A percentile compares a stretch with the other conserved stretches of the same genome.
phyloP scores from a whole-genome alignment of 2,888 invertebrate species.

The Gibbula magus region DNA sequence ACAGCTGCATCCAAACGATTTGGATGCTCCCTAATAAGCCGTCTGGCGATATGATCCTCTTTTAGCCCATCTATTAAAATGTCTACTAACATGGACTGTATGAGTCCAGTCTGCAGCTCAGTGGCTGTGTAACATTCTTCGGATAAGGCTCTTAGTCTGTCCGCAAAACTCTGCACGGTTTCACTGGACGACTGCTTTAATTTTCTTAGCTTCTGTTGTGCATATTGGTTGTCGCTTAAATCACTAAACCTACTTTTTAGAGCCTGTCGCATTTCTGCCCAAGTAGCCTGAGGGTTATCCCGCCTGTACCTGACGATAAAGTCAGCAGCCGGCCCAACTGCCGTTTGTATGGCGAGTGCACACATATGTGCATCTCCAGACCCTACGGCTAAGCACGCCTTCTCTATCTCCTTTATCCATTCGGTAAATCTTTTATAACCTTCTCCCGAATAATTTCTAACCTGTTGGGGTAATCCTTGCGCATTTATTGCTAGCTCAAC shows the following conservation, averaged over 20 bases:
- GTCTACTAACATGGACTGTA: not conserved
- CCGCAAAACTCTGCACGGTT: not conserved
- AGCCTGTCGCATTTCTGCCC: not conserved
- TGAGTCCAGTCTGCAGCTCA: not conserved
- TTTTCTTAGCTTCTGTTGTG: not conserved
- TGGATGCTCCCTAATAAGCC: not conserved
- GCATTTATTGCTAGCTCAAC: not conserved
- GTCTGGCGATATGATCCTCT: not conserved
- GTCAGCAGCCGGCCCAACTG: not conserved
- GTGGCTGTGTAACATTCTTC: not conserved
- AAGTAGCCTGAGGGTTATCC: not conserved
- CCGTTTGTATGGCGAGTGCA: not conserved
- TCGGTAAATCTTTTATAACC: not conserved
- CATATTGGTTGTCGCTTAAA: not conserved
- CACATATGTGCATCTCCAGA: not conserved
- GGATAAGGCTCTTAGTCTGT: not conserved
- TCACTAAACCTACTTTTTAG: slow-evolving; percentile 7
- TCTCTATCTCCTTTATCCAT: slow-evolving; percentile 9
- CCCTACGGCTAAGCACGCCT: not conserved
- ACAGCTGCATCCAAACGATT: not conserved
- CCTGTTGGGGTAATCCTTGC: slow-evolving; percentile 1
- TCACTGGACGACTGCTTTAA: not conserved
- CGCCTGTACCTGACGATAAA: not conserved
- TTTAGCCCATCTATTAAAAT: slow-evolving; percentile 1
- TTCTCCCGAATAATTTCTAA: not conserved